Base-by-base conservation (phyloP, 2,113 vertebrate species). In the Entomyzon cyanotis region DNA sequence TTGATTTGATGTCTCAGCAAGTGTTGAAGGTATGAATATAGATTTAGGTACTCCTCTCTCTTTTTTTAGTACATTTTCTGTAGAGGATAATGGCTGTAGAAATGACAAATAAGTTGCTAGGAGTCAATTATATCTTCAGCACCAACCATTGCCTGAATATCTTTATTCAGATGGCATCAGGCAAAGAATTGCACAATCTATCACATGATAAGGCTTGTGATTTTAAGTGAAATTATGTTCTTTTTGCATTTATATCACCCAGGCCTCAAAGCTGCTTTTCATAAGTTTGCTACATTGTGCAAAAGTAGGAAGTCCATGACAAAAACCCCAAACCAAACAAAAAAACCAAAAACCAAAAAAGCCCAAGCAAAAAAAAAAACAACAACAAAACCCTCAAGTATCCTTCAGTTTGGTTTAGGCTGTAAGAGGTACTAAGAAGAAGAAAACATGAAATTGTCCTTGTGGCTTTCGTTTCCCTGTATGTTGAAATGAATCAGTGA, bases 91-190 rank as follows among this genome's bases (percentile, higher is more conserved):
- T 67, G 63, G 81, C 30, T 70, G 60, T 44, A 52, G 42, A 94
- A 89, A n/a, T 85, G 78, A 81, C 63, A 94, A 55, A 64, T 78
- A 91, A 62, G 52, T 86, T 93, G 47, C 64, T 94, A 86, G 60
- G 68, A 90, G 68, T 92, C 83, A 94, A 4, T 90, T 90, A 27
- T 41, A 52, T 44, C 68, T 93, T 93, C 78, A 88, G 24, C 55
- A 88, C 33, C 75, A 74, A 15, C 28, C 0, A 0, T 62, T 89
- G 25, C 49, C 81, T 85, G 41, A 91, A 47, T 85, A 52, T 64
- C 67, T 79, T 87, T 82, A 86, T 89, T 94, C 81, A 73, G 70
- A 50, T 58, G 30, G 39, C 4, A 4, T 70, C 84, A 94, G 58
- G 59, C 59, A 83, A 55, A 88, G 68, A 86, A 77, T 55, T 80